Base-by-base conservation (phyloP, 2,888 invertebrate species). In the Ornithoptera alexandrae region DNA sequence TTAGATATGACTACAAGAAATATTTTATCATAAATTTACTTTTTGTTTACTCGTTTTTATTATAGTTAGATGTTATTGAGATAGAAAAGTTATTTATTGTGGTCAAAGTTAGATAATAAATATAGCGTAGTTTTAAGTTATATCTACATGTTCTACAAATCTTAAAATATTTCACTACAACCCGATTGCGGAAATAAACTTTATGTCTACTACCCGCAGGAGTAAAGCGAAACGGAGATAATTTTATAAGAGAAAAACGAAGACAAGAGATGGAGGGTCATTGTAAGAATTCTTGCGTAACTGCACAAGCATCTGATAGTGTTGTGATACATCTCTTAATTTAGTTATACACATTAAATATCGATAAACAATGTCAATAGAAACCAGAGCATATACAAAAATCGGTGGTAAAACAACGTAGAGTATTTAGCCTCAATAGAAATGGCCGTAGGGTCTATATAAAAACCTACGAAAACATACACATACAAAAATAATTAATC, bases 381-480 rank as follows among this genome's bases (percentile, higher is more conserved):
- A 42, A 42, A 67, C 18, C 22, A 68, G 36, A 60, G 22, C 56
- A 22, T 60, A 64, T 50, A 64, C 61, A 67, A 39, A 22, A 20
- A 20, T 60, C 57, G 64, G 62, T 60, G 66, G 65, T 60, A 61
- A 53, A 53, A 68, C 20, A 61, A 62, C 30, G 17, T 22, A 46
- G 36, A 67, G 39, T 58, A 64, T 39, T 18, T 24, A 69, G 69
- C 69, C 69, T 69, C 69, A 24, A 8, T 59, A 59, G 59, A 58
- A 53, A 30, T n/a, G 58, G 39, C 60, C 18, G 50, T 30, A 61
- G 42, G 39, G 59, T 68, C 59, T 61, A 18, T 17, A 39, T 5
- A 39, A 50, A 66, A 60, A 17, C 46, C 46, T 46, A 66, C 58
- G 17, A 12, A 39, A 39, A 39, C 39, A 50, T 50, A 50, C 15